Base-by-base conservation (phyloP, 2,797 vertebrate genomes). In the Anomalospiza imberbis region DNA sequence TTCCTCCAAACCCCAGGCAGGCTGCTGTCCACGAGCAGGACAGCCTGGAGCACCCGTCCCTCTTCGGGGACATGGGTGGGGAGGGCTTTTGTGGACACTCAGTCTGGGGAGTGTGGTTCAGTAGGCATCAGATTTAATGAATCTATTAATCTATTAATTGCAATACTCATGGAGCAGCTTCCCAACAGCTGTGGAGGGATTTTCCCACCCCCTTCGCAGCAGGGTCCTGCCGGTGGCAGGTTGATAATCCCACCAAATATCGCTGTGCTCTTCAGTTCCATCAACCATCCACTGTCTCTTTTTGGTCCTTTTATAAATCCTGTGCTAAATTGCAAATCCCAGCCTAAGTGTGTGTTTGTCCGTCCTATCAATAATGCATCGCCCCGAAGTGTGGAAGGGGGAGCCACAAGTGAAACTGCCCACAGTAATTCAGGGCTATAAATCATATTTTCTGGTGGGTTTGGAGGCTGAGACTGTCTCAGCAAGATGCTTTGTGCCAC, bases 311-410 rank as follows among this genome's bases (percentile, higher is more conserved):
- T 75, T 55, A 8, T 42, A 81, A 90, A 72, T 28, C 86, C 65
- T 40, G 8, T 4, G 72, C 89, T 85, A 81, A 80, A 91, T 62
- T 84, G 47, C 76, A 91, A 26, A 82, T 53, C 87, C 48, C 16
- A 48, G 65, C 65, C 78, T 17, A 73, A 88, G 85, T 17, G 70
- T 80, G 58, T 51, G 79, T 95, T 74, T 84, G 83, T 81, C 85
- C 28, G 28, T 47, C 85, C 60, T 42, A 55, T 93, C 54, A 91
- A 94, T 96, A 94, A 91, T 78, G 73, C 82, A 78, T 80, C 6
- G 0, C 61, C 62, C 31, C 0, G 3, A 45, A 84, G 77, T 17
- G 75, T 34, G 54, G 17, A 20, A 71, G 85, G 75, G 85, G 58
- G 76, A 88, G 86, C 91, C 67, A 36, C 72, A 61, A 94, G 90